phyloP scores from a whole-genome alignment of 1,140 invertebrate species.

The Procambarus clarkii region DNA sequence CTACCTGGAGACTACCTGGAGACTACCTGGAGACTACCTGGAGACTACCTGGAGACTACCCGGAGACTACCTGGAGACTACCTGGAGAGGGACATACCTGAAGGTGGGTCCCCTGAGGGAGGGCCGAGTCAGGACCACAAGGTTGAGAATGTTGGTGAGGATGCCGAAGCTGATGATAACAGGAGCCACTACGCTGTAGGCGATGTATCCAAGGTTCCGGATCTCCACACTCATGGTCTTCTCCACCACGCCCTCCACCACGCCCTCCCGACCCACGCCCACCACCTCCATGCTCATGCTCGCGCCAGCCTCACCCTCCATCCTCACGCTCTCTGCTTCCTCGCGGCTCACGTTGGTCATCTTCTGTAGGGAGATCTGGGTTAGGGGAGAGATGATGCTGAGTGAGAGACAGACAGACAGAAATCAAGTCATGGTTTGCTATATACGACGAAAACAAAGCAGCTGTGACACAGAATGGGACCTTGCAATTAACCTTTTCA shows the following conservation, averaged over 20 bases:
- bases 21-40: too few relatives aligned
- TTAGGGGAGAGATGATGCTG: too few relatives aligned
- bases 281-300: slow-evolving; percentile 33
- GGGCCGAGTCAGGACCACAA: slow-evolving; percentile 55
- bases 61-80: not conserved
- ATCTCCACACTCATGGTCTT: slow-evolving; percentile 44
- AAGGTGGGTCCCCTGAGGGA: slow-evolving; percentile 52
- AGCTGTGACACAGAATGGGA: too few relatives aligned
- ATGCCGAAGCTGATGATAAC: slow-evolving; percentile 63
- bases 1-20: too few relatives aligned
- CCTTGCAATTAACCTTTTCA: too few relatives aligned
- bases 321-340: too few relatives aligned
- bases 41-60: not conserved
- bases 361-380: too few relatives aligned
- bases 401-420: too few relatives aligned
- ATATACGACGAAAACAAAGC: too few relatives aligned
- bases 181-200: slow-evolving; percentile 59
- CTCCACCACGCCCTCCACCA: slow-evolving; percentile 46
- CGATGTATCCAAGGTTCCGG: slow-evolving; percentile 60
- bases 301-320: not conserved
- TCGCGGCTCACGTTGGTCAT: slow-evolving; percentile 49
- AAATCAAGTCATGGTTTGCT: too few relatives aligned
- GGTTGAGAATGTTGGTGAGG: slow-evolving; percentile 45
- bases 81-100: not conserved
- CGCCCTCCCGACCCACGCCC: slow-evolving; percentile 30